Base-by-base conservation (phyloP, 2,113 vertebrate genomes). In the Ictalurus furcatus region DNA sequence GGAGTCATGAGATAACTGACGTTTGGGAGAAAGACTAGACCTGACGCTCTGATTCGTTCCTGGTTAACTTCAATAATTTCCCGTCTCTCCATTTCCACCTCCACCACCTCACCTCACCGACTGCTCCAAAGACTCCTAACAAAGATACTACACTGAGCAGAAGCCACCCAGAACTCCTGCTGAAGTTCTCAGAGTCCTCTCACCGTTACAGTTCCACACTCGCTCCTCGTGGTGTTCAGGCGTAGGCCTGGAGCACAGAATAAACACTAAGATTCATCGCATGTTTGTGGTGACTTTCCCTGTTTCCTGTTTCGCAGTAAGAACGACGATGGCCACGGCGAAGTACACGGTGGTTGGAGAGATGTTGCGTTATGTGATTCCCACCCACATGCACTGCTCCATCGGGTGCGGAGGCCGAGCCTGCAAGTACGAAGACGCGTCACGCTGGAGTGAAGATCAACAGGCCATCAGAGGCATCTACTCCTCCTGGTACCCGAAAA, bases 311-410 rank as follows among this genome's bases (percentile, higher is more conserved):
- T 87, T 11, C 23, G 1, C n/a, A 87, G 86, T 87, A 12, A 87
- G 61, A 81, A 17, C 34, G 16, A 54, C 48, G 44, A 67, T 87
- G 86, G 44, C 25, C 0, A 96, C 97, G 23, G 96, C 98, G 34
- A 98, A 98, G 92, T 98, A 99, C 91, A 99, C 97, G 0, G 98
- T 97, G 94, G 96, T 99, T 58, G 98, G 98, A 19, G 98, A 99
- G 91, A 97, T 95, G 14, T 95, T 99, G 89, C 96, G 97, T 37
- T 97, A 98, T n/a, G 97, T 98, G 84, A 99, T 99, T 88, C 98
- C 98, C 0, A 96, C 97, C 9, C 97, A 96, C 92, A 95, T 99
- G 97, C 98, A 98, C 89, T 99, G 98, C 92, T 99, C 98, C 19
- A 96, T 99, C 97, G 96, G 98, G 0, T 99, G 98, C 30, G 98